phyloP scores from a whole-genome alignment of 1,140 invertebrate species.

The Pollicipes pollicipes region DNA sequence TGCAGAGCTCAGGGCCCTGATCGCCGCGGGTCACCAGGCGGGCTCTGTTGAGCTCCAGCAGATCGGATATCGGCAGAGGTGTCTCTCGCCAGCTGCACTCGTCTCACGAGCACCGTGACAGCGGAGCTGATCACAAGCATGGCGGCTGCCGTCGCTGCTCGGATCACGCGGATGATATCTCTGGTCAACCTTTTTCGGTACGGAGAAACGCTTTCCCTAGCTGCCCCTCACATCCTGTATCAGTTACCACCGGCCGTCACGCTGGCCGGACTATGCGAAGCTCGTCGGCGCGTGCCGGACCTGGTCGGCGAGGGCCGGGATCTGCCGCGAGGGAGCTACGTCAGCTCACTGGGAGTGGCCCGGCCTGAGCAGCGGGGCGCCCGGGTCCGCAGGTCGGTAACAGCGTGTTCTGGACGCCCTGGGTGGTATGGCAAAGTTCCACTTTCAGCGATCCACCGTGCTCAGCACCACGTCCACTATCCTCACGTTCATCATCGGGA shows the following conservation, averaged over 20 bases:
- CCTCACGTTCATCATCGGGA: not conserved
- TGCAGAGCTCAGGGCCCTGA: not conserved
- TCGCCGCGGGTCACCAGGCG: constrained; percentile 26
- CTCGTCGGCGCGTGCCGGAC: not conserved
- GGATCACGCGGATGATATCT: not conserved
- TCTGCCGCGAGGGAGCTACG: not conserved
- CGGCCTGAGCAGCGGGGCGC: not conserved
- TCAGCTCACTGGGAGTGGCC: not conserved
- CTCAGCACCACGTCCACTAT: not conserved
- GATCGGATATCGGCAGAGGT: not conserved
- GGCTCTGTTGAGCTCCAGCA: not conserved
- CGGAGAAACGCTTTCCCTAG: no score
- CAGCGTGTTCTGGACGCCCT: not conserved
- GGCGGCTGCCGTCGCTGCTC: not conserved
- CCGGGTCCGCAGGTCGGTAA: not conserved
- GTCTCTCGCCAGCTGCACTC: constrained; percentile 4
- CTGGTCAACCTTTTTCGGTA: not conserved
- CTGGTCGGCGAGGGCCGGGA: no score
- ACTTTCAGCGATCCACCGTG: not conserved
- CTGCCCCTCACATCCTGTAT: no score
- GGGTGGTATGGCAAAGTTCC: not conserved
- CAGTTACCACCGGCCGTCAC: not conserved
- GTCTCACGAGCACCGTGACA: not conserved
- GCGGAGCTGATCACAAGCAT: constrained; percentile 3
- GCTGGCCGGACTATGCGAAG: not conserved